phyloP scores from a whole-genome alignment of 2,113 vertebrate species.

The Antechinus flavipes region DNA sequence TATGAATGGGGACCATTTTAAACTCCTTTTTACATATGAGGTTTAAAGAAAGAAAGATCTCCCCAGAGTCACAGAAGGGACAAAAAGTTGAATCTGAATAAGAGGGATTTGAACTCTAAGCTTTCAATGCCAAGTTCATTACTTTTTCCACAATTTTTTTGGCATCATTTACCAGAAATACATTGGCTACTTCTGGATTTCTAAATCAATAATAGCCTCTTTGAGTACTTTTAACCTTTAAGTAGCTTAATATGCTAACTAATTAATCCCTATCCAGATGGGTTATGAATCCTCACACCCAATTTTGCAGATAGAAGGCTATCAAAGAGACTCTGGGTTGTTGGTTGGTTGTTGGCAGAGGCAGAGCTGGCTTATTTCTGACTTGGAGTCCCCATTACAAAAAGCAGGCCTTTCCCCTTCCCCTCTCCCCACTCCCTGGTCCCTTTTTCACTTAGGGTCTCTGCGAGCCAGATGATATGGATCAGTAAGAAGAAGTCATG shows the following conservation, averaged over 20 bases:
- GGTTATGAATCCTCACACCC: neutral
- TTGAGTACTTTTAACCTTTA: neutral
- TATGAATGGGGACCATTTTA: neutral
- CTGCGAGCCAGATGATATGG: neutral
- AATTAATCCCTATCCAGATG: neutral
- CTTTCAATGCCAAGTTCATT: neutral
- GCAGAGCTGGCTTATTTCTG: neutral
- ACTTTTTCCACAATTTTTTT: neutral
- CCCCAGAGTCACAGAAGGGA: neutral
- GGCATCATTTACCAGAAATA: neutral
- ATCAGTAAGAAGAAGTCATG: neutral
- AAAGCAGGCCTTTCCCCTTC: neutral
- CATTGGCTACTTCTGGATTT: neutral
- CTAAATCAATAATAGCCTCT: neutral
- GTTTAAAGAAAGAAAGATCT: neutral
- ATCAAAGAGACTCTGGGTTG: fast-evolving
- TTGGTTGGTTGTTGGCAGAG: too few relatives aligned
- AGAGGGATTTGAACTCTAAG: slow-evolving; percentile 3
- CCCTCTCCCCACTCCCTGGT: too few relatives aligned
- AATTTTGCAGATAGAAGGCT: neutral
- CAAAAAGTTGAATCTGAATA: neutral
- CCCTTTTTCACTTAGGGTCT: neutral
- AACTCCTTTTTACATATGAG: neutral
- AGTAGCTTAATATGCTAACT: neutral
- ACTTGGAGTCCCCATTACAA: too few relatives aligned